These are phyloP conservation scores for Pogoniulus pusillus DNA, from an alignment of 2,797 vertebrate species.

Conservation along the genomic window DNA sequence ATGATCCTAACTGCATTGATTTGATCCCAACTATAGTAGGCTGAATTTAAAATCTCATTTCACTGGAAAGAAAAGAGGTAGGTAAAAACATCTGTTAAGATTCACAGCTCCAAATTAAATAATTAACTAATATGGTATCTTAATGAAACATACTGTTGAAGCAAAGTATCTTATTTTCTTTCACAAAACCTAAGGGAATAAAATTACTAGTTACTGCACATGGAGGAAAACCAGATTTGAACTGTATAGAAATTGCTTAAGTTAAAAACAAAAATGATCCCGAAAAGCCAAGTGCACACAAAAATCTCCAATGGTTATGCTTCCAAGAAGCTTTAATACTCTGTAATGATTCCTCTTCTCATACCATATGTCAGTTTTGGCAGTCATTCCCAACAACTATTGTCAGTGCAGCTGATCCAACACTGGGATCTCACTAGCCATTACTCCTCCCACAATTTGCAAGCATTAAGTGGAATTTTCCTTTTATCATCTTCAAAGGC, in stretches of 20 bases:
- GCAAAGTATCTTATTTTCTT: not conserved
- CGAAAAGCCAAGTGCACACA: not conserved
- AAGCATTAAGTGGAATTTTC: not conserved
- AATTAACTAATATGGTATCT: not conserved
- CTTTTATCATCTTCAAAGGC: not conserved
- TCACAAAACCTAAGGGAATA: not conserved
- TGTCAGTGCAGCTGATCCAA: not conserved
- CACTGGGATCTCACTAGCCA: not conserved
- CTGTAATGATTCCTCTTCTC: not conserved
- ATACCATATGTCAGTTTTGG: not conserved
- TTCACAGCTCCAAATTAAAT: not conserved
- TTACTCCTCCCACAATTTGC: not conserved
- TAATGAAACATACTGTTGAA: not conserved
- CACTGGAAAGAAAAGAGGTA: not conserved
- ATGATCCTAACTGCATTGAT: not conserved
- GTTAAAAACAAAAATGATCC: not conserved
- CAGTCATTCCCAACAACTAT: not conserved
- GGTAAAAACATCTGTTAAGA: not conserved
- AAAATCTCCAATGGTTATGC: not conserved
- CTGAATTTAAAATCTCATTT: not conserved
- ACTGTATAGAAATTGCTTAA: fast-evolving
- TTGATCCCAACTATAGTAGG: not conserved
- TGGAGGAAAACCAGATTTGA: fast-evolving
- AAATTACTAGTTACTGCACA: not conserved
- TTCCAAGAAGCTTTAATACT: not conserved